Evolutionary conservation across 2,113 vertebrate genomes (phyloP), one percentile per base, ranked within the genome.

Genomic region (Semnornis frantzii): DNA sequence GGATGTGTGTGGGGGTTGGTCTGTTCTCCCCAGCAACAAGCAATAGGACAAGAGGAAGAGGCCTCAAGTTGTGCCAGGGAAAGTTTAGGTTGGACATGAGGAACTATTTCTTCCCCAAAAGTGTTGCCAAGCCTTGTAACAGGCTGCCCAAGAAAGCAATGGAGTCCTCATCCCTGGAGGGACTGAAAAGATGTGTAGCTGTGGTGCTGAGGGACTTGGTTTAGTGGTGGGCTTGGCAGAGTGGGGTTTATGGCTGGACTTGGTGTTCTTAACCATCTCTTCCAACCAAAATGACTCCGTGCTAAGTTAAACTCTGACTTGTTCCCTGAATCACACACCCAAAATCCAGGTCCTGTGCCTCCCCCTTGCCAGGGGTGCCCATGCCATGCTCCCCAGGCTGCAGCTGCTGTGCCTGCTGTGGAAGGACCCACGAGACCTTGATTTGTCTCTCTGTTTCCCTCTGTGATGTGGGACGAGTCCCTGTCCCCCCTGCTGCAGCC

Each of bases 341-440:
- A 28, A 75, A 82, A 30, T 28, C 18, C 44, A n/a, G 27, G 34
- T 11, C 14, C 46, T 15, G 34, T 37, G 69, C 3, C 28, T 6
- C 7, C 33, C 44, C 30, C 7, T 30, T 24, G 5, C 50, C 0
- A 3, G 50, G 30, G 21, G 30, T 1, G 0, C 39, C 1, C 15
- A 50, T n/a, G 33, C 15, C 4, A 2, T 16, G 24, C 17, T 71
- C 9, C 25, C 34, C 2, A 5, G 13, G 73, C 64, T 70, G 84
- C 46, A 31, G 57, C 64, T 8, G 1, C 58, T 8, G 3, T 30
- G 24, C 24, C 24, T 37, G 33, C 54, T 30, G 1, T 34, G 54
- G 62, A 31, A 34, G 63, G 48, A 39, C 28, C 54, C 2, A 5
- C 31, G 8, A 31, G 37, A 28, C 63, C 21, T 69, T 12, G n/a